Conservation (phyloP, 92 coral and sea anemone genomes). For the Paramuricea clavata region DNA sequence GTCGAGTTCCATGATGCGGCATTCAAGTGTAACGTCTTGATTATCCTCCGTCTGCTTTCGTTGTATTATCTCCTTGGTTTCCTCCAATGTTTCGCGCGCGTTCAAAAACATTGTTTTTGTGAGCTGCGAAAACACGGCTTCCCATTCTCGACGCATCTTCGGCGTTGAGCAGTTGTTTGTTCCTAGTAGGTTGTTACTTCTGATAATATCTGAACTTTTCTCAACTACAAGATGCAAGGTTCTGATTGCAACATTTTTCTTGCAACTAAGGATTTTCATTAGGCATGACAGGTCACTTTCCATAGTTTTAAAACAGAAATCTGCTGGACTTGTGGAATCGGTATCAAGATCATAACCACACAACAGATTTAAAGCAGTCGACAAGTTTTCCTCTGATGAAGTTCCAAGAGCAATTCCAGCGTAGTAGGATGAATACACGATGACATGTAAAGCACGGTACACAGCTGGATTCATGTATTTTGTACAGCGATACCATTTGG, state of each 20-base stretch:
- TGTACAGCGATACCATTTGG: slow-evolving; percentile 33
- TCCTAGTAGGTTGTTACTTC: neutral
- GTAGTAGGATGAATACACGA: slow-evolving; percentile 66
- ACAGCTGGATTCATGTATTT: slow-evolving; percentile 59
- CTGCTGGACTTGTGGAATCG: slow-evolving; percentile 6
- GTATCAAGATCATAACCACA: neutral
- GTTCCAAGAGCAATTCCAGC: slow-evolving; percentile 68
- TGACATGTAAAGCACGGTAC: slow-evolving; percentile 68
- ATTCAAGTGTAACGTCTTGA: slow-evolving; percentile 19
- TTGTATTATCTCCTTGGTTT: neutral
- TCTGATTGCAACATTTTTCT: slow-evolving; percentile 50
- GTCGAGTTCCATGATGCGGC: slow-evolving; percentile 79
- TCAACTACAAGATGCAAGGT: slow-evolving; percentile 65
- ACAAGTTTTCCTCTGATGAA: slow-evolving; percentile 24
- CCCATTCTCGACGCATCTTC: neutral
- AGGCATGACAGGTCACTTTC: slow-evolving; percentile 57
- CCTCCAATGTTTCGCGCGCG: neutral
- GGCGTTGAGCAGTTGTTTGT: neutral
- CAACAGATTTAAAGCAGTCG: slow-evolving; percentile 15
- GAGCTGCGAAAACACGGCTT: slow-evolving; percentile 39
- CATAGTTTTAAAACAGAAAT: slow-evolving; percentile 50
- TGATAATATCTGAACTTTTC: slow-evolving; percentile 34
- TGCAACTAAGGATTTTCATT: slow-evolving; percentile 47
- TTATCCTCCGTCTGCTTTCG: neutral
- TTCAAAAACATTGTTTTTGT: slow-evolving; percentile 57